A percentile compares a stretch with the other conserved stretches of the same genome.
phyloP scores from a whole-genome alignment of 2,888 invertebrate species.

The Eurytoma californica region DNA sequence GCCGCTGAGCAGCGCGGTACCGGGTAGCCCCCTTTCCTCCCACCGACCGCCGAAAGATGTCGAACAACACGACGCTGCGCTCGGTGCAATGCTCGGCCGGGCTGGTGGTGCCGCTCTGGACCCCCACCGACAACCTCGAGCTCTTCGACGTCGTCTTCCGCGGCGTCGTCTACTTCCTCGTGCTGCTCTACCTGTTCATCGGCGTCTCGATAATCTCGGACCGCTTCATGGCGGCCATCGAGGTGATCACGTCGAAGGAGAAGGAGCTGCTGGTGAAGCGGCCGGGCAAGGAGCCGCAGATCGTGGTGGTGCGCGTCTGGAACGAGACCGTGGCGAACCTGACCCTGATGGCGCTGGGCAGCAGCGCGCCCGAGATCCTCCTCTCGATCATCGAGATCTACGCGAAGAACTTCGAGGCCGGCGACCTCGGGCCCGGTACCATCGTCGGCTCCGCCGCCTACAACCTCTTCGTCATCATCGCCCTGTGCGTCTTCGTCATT shows the following conservation, averaged over 20 bases:
- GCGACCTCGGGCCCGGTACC: constrained; percentile 97
- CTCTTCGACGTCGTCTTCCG: constrained; percentile 87
- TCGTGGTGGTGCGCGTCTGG: constrained; percentile 96
- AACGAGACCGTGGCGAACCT: constrained; percentile 99
- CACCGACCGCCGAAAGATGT: constrained; percentile 60
- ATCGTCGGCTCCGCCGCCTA: constrained; percentile 99
- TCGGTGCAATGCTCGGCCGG: constrained; percentile 87
- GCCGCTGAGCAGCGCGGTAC: not conserved
- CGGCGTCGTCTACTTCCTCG: constrained; percentile 92
- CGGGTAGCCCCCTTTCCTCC: not conserved
- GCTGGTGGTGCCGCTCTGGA: constrained; percentile 92
- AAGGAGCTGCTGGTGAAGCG: constrained; percentile 94
- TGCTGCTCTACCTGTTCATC: constrained; percentile 95
- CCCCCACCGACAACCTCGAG: constrained; percentile 86
- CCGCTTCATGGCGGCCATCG: constrained; percentile 99
- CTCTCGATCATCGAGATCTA: constrained; percentile 98
- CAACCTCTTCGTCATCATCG: constrained; percentile 98
- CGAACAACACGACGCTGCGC: constrained; percentile 67
- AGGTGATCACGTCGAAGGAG: constrained; percentile 98
- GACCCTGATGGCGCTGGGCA: constrained; percentile 98
- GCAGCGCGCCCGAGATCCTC: constrained; percentile 98
- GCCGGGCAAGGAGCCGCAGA: constrained; percentile 90
- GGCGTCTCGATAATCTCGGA: constrained; percentile 99
- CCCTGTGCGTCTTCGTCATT: constrained; percentile 93
- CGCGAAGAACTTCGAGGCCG: constrained; percentile 95